These are phyloP conservation scores for Chiloscyllium plagiosum DNA, from an alignment of 2,113 vertebrate genomes.

Conservation along the genomic window DNA sequence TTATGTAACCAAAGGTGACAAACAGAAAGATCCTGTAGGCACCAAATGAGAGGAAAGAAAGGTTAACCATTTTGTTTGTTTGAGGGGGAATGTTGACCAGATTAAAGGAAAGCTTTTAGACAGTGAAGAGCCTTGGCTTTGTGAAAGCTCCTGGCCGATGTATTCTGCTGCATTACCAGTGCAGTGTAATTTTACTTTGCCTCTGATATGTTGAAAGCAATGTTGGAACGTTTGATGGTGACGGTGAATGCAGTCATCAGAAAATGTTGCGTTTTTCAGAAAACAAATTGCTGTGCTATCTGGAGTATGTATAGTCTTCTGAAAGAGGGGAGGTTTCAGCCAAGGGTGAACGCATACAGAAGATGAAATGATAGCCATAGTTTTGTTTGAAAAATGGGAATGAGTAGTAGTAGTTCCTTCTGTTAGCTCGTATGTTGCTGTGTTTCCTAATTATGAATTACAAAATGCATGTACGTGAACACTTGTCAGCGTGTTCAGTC, in stretches of 20 bases:
- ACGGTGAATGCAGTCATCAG: background rate
- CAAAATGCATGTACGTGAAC: background rate
- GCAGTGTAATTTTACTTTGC: background rate
- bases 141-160: background rate
- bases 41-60: background rate
- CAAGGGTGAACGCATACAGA: background rate
- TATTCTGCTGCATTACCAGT: background rate
- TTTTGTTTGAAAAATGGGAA: background rate
- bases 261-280: background rate
- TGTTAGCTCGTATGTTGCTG: background rate
- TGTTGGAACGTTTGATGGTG: background rate
- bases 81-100: background rate
- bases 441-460: background rate
- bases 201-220: background rate
- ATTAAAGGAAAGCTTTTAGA: background rate
- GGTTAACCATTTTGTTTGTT: background rate
- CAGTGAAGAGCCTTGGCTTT: background rate
- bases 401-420: background rate
- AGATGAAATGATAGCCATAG: background rate
- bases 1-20: background rate
- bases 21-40: background rate
- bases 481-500: background rate
- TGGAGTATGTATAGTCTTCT: background rate
- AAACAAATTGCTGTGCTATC: background rate
- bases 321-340: background rate